Base-by-base conservation (phyloP, 1,140 invertebrate genomes). In the Melanaphis sacchari region DNA sequence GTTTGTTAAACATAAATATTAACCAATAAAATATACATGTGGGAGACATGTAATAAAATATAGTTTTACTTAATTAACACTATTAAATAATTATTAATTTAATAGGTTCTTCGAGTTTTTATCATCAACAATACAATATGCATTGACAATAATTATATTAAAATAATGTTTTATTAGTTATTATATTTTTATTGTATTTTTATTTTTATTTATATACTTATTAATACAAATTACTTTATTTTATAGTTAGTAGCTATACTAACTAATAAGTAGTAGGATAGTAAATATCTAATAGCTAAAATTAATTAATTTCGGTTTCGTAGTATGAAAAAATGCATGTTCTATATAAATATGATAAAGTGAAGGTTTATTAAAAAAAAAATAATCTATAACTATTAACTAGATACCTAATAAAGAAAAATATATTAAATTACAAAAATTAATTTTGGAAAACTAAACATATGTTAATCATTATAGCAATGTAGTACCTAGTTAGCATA, bases 31-130 rank as follows among this genome's bases (percentile, higher is more conserved):
- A n/a, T 5, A 76, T 18, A 76, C 59, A 18, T 4, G 15, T n/a
- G n/a, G 59, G 59, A 76, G 15, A 76, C n/a, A 6, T 76, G 59
- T n/a, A 76, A 76, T 76, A 76, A 76, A 76, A 76, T 76, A 76
- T n/a, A 76, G 31, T 76, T 76, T 76, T 76, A 15, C n/a, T 76
- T 76, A n/a, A n/a, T 76, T 18, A 76, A 76, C 31, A 76, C n/a
- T 66, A 66, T 66, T 76, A 66, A 66, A 76, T 76, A n/a, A n/a
- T 36, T 76, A 76, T 76, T 76, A 76, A n/a, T 76, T 76, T 76
- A 76, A 76, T 76, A n/a, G 59, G 11, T 76, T 76, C 59, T 76
- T 18, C n/a, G 31, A 76, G 31, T 76, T 76, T 76, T 76, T 36
- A 76, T 76, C 59, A n/a, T n/a, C 31, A 76, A 76, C 15, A 36